phyloP scores from a whole-genome alignment of 2,888 invertebrate genomes.

The Teinopalpus imperialis region DNA sequence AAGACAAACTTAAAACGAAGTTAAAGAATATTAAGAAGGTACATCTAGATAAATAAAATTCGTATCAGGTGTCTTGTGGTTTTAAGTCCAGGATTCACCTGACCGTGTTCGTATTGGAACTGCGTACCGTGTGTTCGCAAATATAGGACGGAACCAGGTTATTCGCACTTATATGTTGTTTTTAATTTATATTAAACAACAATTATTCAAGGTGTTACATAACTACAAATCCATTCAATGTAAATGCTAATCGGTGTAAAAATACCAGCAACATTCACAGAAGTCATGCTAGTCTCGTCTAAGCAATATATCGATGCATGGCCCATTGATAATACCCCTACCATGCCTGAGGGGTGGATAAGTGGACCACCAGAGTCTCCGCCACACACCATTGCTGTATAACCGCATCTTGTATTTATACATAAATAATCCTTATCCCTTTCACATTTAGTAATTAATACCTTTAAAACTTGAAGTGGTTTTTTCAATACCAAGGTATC shows the following conservation, averaged over 20 bases:
- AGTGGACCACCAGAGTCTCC: constrained; percentile 7
- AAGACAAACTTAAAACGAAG: too few species aligned
- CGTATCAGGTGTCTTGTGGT: too few species aligned
- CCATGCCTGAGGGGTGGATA: constrained; percentile 8
- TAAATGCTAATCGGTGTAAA: neutral
- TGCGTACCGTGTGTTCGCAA: too few species aligned
- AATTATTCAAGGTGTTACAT: neutral
- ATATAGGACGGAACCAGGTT: too few species aligned
- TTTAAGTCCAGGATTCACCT: too few species aligned
- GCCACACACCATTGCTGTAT: neutral
- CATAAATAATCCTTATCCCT: neutral
- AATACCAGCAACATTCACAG: neutral
- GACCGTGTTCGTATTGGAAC: too few species aligned
- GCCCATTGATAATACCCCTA: neutral
- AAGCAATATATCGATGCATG: neutral
- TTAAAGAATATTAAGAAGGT: too few species aligned
- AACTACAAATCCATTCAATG: constrained; percentile 8
- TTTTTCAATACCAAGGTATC: constrained; percentile 1
- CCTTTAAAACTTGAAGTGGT: constrained; percentile 9
- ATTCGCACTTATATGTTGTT: too few species aligned
- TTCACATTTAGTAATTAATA: constrained; percentile 7
- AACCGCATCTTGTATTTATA: constrained; percentile 5
- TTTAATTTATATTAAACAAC: too few species aligned
- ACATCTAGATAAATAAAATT: too few species aligned
- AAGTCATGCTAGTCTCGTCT: neutral